Percentiles rank a stretch among this genome's conserved stretches.
These are phyloP conservation scores for Sebastes matsubarae DNA, from an alignment of 2,797 vertebrate species.

Conservation along the genomic window DNA sequence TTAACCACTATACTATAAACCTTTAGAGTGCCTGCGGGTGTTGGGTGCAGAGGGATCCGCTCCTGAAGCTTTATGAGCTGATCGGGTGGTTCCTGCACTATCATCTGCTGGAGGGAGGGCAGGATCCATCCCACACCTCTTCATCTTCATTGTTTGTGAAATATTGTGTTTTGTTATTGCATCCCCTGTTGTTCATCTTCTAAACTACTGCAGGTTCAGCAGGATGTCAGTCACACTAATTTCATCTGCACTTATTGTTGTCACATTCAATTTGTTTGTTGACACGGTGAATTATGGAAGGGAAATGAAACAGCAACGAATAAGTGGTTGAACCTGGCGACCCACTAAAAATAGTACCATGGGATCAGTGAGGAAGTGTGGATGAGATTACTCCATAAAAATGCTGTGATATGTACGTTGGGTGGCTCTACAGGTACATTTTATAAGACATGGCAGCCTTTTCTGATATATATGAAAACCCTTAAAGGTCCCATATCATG, in stretches of 20 bases:
- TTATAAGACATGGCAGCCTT: too few relatives aligned
- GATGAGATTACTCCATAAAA: background rate
- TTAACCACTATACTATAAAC: conserved; percentile 24
- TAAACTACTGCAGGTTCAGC: background rate
- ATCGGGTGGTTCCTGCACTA: background rate
- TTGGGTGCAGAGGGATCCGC: background rate
- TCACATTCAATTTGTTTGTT: background rate
- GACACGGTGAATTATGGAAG: background rate
- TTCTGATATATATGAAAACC: too few relatives aligned
- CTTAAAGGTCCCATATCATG: too few relatives aligned
- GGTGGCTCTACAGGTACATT: too few relatives aligned
- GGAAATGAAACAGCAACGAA: background rate
- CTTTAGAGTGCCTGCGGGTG: background rate
- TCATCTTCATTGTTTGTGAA: background rate
- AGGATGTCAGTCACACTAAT: background rate
- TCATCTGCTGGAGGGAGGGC: background rate
- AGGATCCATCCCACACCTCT: background rate
- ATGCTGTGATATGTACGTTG: background rate
- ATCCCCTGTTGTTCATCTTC: background rate
- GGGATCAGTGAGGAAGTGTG: background rate
- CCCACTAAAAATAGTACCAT: background rate
- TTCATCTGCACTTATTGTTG: background rate
- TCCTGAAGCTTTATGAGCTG: background rate
- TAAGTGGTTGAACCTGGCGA: background rate
- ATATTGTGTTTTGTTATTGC: background rate